Evolutionary conservation across 2,888 invertebrate species (phyloP), one percentile per base, ranked within the genome.

Genomic region (Agriopis aurantiaria): DNA sequence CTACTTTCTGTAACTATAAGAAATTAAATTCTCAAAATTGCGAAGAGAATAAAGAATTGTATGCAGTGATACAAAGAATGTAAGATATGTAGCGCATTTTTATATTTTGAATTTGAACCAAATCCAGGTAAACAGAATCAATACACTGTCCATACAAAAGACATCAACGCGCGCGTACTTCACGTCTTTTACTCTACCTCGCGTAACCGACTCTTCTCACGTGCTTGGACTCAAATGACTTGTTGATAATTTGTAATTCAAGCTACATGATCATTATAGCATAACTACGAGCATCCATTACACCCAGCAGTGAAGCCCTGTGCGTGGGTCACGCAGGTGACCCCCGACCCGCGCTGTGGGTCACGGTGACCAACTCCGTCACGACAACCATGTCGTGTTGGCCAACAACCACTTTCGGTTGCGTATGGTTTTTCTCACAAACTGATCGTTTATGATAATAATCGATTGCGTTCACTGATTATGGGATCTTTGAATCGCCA

Each of bases 361-460:
- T 40, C 60, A 56, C 66, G 41, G 45, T 14, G 60, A 48, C 53
- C 53, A 40, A 62, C 59, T 41, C n/a, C 43, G 46, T 68, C 74
- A 69, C 72, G 67, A 53, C 58, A 8, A 41, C 65, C 65, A 11
- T 40, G 40, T 1, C 57, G 48, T 23, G 57, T 60, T 65, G 57
- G 46, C 53, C 51, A 68, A 51, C 45, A 12, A 23, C 5, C 11
- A 46, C 14, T 8, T 55, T 60, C 43, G 65, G 53, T 72, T 70
- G 17, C 72, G 64, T 57, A 46, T 40, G 41, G 14, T 56, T 66
- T 63, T 72, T 70, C 74, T 60, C 74, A 74, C 72, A 23, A 60
- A 49, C 56, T n/a, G 40, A 55, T 53, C 57, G 33, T 4, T 52
- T 57, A 56, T 56, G 64, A 64, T 69, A 46, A 40, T 65, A 58